A percentile compares a stretch with the other conserved stretches of the same genome.
Evolutionary conservation across 2,797 vertebrate genomes (phyloP).

Genomic region (Enteromius afrohamiltoni): DNA sequence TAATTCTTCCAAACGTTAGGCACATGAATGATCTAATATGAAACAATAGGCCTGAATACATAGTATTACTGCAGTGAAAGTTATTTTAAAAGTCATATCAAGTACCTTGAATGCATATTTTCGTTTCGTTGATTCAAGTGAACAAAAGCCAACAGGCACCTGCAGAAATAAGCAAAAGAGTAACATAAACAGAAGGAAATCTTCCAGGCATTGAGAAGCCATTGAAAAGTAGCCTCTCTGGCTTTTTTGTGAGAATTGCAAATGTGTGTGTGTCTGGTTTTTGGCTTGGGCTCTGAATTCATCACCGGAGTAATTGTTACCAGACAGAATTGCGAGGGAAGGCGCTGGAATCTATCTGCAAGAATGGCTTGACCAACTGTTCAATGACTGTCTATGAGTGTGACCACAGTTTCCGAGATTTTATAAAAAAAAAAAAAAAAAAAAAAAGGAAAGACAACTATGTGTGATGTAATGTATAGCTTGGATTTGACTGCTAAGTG

Average conservation of each 20-base stretch:
- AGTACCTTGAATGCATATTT: not conserved
- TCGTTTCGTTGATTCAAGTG: not conserved
- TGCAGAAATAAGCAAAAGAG: not conserved
- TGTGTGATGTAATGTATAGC: not conserved
- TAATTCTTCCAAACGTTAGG: not conserved
- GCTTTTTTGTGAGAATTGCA: conserved; percentile 64
- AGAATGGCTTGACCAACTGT: conserved; percentile 54
- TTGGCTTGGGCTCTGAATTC: conserved; percentile 66
- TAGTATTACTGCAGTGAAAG: not conserved
- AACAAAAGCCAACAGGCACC: not conserved
- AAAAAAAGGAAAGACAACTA: not conserved
- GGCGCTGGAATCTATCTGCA: conserved; percentile 38
- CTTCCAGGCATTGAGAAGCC: not conserved
- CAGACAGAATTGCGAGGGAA: conserved; percentile 69
- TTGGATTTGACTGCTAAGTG: not conserved
- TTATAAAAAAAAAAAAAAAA: not conserved
- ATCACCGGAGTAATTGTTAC: conserved; percentile 72
- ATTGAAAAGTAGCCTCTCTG: conserved; percentile 21
- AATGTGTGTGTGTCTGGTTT: conserved; percentile 58
- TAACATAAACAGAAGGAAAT: conserved; percentile 21
- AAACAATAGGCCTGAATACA: not conserved
- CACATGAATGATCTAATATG: not conserved
- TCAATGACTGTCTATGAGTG: conserved; percentile 64
- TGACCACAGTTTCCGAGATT: not conserved
- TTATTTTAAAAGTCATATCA: not conserved